Base-by-base conservation (phyloP, 2,113 vertebrate species). In the Amblyopsis rosae region DNA sequence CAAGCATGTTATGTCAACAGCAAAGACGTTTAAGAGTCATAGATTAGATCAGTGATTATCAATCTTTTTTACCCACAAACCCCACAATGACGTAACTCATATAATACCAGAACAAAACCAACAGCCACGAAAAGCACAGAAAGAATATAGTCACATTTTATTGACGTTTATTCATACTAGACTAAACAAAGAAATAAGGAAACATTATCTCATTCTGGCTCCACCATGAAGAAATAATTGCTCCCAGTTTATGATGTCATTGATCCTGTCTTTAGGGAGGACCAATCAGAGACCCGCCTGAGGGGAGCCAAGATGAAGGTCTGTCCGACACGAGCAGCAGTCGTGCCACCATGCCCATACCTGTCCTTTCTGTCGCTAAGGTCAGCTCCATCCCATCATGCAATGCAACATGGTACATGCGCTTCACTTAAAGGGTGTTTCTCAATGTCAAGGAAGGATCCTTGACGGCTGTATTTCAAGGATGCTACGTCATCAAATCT, bases 281-380 rank as follows among this genome's bases (percentile, higher is more conserved):
- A 8, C 90, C 93, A 26, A 79, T 80, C 53, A 85, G 84, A 61
- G 94, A 94, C 0, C 84, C 85, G 4, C 82, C 90, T 48, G 74
- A 89, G 77, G 91, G 88, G 70, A 86, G 73, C 69, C 87, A 91
- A 73, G 89, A 94, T 2, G 93, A 95, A 63, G 82, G 86, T 1
- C 91, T 91, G 65, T 92, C 90, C 86, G 91, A 88, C 67, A 70
- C 81, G 54, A 82, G 81, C 1, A 92, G 75, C 0, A 88, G 86
- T 7, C 89, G 94, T 62, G 77, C 90, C 3, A 85, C 89, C 62
- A 79, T 92, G 2, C 77, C 93, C 0, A 80, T 93, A 1, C 74
- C 93, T 0, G 81, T 93, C 67, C 92, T 95, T 15, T 83, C 95
- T 0, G 90, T 94, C 0, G 94, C 94, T n/a, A 99, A 99, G 97